phyloP scores from a whole-genome alignment of 2,888 invertebrate genomes.

The Nomada lathburiana region DNA sequence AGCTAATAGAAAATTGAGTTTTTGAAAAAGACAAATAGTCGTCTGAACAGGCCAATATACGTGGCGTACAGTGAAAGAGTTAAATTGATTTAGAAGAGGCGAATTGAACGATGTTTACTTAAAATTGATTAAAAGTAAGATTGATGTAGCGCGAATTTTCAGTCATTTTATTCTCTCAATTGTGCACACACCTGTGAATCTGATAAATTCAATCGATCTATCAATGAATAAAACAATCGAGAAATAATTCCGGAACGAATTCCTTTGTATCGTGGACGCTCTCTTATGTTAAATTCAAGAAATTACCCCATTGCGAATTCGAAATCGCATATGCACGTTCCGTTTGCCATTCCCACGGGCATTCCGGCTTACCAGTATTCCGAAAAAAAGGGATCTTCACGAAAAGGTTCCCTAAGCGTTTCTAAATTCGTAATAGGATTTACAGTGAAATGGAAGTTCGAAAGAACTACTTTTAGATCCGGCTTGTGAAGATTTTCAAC shows the following conservation, averaged over 20 bases:
- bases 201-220: neutral
- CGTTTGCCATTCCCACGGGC: slow-evolving; percentile 34
- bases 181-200: neutral
- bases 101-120: too few species aligned
- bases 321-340: slow-evolving; percentile 26
- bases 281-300: slow-evolving; percentile 5
- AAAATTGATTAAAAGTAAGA: neutral
- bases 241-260: neutral
- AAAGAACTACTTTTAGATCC: neutral
- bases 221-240: too few species aligned
- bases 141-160: too few species aligned
- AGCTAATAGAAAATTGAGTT: neutral
- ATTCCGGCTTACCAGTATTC: slow-evolving; percentile 1
- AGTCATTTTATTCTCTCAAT: too few species aligned
- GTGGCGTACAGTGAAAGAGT: too few species aligned
- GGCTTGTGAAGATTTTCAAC: slow-evolving; percentile 7
- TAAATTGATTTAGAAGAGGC: too few species aligned
- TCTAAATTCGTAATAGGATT: slow-evolving; percentile 46
- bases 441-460: slow-evolving; percentile 31
- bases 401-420: slow-evolving; percentile 22
- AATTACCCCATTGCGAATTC: neutral
- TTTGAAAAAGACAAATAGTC: too few species aligned
- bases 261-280: neutral
- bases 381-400: neutral
- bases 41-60: too few species aligned